Base-by-base conservation (phyloP, 2,888 invertebrate species). In the Cosmorhoe ocellata region DNA sequence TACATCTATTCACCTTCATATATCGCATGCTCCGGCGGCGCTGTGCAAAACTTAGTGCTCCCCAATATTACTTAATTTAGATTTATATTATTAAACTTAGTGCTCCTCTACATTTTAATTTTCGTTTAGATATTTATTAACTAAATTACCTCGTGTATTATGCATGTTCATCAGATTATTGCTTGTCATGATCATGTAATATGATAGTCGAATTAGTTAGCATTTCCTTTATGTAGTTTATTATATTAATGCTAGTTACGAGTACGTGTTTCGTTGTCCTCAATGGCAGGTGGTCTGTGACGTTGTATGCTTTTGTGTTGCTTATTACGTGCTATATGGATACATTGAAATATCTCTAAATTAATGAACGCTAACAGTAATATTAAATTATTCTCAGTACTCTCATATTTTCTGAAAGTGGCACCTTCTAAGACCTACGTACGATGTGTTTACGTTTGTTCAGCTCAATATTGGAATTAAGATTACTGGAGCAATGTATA, bases 211-310 rank as follows among this genome's bases (percentile, higher is more conserved):
- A 51, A 53, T 59, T 59, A 49, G 51, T 51, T 47, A 44, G 33
- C 44, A 50, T 58, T 59, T 61, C 56, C 59, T 61, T 51, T 46
- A 33, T 49, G 28, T 44, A 38, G 50, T 51, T 52, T 54, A 48
- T 53, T 53, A 39, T 45, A 42, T 49, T 46, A 52, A 44, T 53
- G 27, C 52, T 10, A n/a, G 24, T 31, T 39, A 12, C 33, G 26
- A 12, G 34, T 37, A 31, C 24, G 24, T n/a, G 38, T 53, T 51
- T 54, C 54, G 39, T 36, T 53, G 61, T 48, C 46, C 58, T 57
- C 51, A 52, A 58, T 61, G 48, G 8, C 57, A 50, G 51, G 45
- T 56, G 55, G 46, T 41, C 50, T 58, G 56, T 56, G 37, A 48
- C 56, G 48, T 7, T 24, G 27, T 24, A 45, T 37, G 43, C 51